Base-by-base conservation (phyloP, 1,140 invertebrate species). In the Leptopilina clavipes region DNA sequence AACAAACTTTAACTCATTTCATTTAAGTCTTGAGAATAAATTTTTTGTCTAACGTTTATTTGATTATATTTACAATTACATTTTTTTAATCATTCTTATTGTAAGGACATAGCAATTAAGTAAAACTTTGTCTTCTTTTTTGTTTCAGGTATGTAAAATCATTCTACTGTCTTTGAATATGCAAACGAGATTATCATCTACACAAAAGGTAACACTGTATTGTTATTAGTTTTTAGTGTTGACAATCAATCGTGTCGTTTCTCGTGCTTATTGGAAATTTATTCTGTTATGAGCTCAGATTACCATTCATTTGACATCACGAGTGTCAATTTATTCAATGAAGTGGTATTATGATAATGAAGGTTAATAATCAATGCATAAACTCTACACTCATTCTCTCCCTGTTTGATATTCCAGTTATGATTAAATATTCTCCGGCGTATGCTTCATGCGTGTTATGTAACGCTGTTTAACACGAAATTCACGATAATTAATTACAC, bases 281-380 rank as follows among this genome's bases (percentile, higher is more conserved):
- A 65, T 65, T 65, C 48, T n/a, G 22, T 65, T 25, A 31, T 65
- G 22, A 25, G 22, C 56, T 65, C 31, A 65, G 22, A 12, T 65
- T 65, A 37, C 22, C 7, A n/a, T 65, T n/a, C 22, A 65, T 65
- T 31, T 31, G 59, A 1, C 25, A 65, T 65, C 12, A 31, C 22
- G 5, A 65, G 59, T 65, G 25, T 31, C 25, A 65, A 65, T 65
- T 65, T 65, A 65, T 65, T 37, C 19, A 65, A 65, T 65, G 10
- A 31, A 65, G 25, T 37, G 59, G 59, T 37, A 65, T 59, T 59
- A 59, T 37, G 25, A 37, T 65, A 31, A 65, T 31, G 25, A 65
- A 65, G 59, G 22, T 65, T 65, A n/a, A 65, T 31, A 65, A 65
- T 65, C 22, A 65, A 65, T 65, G 11, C 59, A 37, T 65, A 37